phyloP scores from a whole-genome alignment of 2,888 invertebrate species.

The Torymus aiolomorphi region DNA sequence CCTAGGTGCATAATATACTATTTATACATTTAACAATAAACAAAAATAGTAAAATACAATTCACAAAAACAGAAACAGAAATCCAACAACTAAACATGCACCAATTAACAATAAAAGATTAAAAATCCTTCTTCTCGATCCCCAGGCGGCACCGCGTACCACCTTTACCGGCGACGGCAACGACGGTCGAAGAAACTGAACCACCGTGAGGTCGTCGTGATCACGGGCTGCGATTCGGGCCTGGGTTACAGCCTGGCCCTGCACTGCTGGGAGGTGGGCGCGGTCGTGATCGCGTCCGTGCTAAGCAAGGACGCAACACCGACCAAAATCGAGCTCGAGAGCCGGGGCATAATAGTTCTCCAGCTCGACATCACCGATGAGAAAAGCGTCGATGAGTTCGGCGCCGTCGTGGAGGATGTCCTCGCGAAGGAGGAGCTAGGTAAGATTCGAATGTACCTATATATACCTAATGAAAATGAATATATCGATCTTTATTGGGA shows the following conservation, averaged over 20 bases:
- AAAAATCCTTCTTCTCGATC: no score
- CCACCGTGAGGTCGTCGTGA: constrained; percentile 73
- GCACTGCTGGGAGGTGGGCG: constrained; percentile 78
- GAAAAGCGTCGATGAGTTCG: constrained; percentile 78
- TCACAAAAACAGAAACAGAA: no score
- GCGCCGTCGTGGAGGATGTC: not conserved
- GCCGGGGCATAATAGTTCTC: constrained; percentile 74
- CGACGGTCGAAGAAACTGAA: not conserved
- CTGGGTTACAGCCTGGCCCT: constrained; percentile 86
- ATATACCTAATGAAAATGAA: not conserved
- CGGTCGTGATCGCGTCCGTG: constrained; percentile 88
- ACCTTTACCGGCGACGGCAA: not conserved
- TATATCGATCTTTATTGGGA: not conserved
- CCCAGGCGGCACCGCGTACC: no score
- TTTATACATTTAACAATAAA: no score
- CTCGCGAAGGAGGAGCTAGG: constrained; percentile 25
- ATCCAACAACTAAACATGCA: no score
- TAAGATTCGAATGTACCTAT: not conserved
- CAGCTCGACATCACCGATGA: constrained; percentile 83
- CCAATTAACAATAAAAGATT: no score
- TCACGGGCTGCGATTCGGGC: constrained; percentile 92
- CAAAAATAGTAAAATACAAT: no score
- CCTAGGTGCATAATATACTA: no score
- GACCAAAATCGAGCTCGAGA: constrained; percentile 76
- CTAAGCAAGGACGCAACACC: constrained; percentile 80